Evolutionary conservation across 2,888 invertebrate genomes (phyloP).

Genomic region (Chloroclystis v-ata): DNA sequence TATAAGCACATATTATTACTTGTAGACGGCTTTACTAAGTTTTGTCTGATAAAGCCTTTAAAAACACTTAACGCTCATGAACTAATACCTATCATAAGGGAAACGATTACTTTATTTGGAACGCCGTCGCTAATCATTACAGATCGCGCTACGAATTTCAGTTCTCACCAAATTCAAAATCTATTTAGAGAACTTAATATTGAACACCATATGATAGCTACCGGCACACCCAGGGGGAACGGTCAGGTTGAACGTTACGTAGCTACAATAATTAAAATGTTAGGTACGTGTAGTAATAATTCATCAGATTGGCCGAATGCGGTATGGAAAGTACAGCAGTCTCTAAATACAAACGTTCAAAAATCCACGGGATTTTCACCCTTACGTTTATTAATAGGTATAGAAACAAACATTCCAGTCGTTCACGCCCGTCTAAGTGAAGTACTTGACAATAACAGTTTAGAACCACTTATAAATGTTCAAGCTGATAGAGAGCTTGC

Average conservation of each 20-base stretch:
- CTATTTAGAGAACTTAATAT: conserved; percentile 3
- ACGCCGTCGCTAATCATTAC: not conserved
- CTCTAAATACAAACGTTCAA: conserved; percentile 2
- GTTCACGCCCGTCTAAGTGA: conserved; percentile 8
- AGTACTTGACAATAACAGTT: not conserved
- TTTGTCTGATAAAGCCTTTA: not conserved
- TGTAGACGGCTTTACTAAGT: conserved; percentile 1
- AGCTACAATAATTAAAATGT: conserved; percentile 1
- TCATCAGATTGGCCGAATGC: conserved; percentile 5
- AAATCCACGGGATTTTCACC: conserved; percentile 1
- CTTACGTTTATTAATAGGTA: conserved; percentile 3
- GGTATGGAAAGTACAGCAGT: conserved; percentile 4
- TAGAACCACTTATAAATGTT: not conserved
- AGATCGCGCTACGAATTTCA: not conserved
- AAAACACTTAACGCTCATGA: not conserved
- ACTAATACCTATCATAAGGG: not conserved
- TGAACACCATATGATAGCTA: conserved; percentile 1
- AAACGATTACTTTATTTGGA: conserved; percentile 1
- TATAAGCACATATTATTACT: not conserved
- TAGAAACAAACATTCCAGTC: conserved; percentile 7
- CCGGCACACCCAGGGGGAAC: not conserved
- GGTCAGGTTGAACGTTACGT: conserved; percentile 6
- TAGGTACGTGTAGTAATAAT: not conserved
- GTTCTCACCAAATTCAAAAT: not conserved
- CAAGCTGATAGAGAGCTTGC: not conserved